A percentile compares a stretch with the other conserved stretches of the same genome.
Conservation (phyloP, 2,797 vertebrate species). For the Brotula barbata region DNA sequence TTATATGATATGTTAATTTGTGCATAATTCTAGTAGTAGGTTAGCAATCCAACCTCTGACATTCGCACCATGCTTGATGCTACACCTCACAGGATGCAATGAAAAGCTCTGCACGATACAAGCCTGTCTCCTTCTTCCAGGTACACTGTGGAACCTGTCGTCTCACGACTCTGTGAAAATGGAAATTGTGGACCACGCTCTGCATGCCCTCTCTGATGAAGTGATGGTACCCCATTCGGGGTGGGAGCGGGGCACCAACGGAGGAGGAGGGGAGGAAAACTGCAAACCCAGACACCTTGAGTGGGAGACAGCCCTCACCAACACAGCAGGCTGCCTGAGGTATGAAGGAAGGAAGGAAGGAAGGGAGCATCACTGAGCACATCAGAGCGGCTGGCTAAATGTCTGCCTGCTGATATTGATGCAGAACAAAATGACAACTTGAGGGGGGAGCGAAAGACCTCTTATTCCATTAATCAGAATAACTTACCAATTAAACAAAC, state of each 20-base stretch:
- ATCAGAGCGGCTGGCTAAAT: constrained; percentile 5
- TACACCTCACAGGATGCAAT: too few relatives aligned
- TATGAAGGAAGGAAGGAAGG: constrained; percentile 54
- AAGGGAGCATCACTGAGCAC: neutral
- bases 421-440: too few relatives aligned
- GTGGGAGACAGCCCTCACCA: constrained; percentile 94
- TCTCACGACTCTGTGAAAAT: constrained; percentile 97
- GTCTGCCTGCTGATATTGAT: constrained; percentile 6
- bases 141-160: constrained; percentile 95
- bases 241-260: constrained; percentile 86
- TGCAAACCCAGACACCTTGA: constrained; percentile 92
- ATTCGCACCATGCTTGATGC: too few relatives aligned
- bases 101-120: too few relatives aligned
- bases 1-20: too few relatives aligned
- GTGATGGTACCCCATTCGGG: constrained; percentile 92
- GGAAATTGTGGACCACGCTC: constrained; percentile 94
- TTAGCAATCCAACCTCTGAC: too few relatives aligned
- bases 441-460: too few relatives aligned
- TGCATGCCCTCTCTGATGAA: constrained; percentile 91
- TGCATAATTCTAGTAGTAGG: too few relatives aligned
- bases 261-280: constrained; percentile 83
- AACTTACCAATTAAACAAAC: too few relatives aligned
- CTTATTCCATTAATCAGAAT: too few relatives aligned
- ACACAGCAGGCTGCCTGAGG: constrained; percentile 96
- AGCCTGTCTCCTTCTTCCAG: constrained; percentile 59